phyloP scores from a whole-genome alignment of 1,140 invertebrate genomes.

The Babylonia areolata region DNA sequence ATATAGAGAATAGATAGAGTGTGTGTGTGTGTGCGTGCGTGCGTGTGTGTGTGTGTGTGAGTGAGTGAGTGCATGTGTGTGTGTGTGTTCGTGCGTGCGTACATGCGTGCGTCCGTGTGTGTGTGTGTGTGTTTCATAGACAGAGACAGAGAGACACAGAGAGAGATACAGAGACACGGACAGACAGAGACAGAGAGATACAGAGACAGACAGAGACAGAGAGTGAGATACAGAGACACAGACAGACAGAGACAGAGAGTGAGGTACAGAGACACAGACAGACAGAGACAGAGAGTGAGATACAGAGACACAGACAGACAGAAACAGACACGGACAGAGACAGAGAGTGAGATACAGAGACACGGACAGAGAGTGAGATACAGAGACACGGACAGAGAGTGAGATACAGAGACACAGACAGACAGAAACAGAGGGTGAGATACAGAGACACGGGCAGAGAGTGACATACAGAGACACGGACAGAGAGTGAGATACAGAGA shows the following conservation, averaged over 20 bases:
- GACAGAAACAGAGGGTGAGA: background rate
- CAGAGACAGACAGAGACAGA: too few species aligned
- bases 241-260: too few species aligned
- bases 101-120: background rate
- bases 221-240: too few species aligned
- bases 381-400: background rate
- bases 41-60: slow-evolving; percentile 2
- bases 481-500: background rate
- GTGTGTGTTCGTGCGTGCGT: background rate
- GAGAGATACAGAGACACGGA: background rate
- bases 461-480: background rate
- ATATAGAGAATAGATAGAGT: too few species aligned
- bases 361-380: background rate
- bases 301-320: too few species aligned
- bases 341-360: too few species aligned
- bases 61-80: background rate
- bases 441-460: background rate
- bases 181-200: too few species aligned
- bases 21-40: background rate
- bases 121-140: background rate
- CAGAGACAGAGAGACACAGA: background rate
- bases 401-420: background rate
- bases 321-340: too few species aligned
- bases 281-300: too few species aligned
- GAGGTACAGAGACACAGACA: too few species aligned